Conservation (phyloP, 2,113 vertebrate genomes). For the Perca fluviatilis region DNA sequence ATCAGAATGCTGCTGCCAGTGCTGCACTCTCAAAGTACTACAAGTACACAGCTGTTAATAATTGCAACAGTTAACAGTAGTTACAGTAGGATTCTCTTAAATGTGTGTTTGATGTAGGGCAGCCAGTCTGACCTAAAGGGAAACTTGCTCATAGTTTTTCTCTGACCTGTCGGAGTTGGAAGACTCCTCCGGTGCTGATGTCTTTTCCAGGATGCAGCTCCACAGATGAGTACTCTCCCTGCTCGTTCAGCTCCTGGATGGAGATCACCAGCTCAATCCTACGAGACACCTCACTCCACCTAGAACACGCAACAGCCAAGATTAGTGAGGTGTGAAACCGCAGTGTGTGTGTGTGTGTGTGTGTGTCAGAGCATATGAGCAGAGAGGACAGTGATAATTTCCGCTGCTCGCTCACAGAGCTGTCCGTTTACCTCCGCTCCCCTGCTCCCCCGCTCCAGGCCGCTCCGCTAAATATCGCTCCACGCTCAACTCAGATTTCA, state of each 20-base stretch:
- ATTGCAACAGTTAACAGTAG: background rate
- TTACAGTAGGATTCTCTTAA: background rate
- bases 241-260: slow-evolving; percentile 95
- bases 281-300: slow-evolving; percentile 97
- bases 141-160: slow-evolving; percentile 11
- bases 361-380: too few relatives aligned
- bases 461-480: too few relatives aligned
- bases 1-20: slow-evolving; percentile 11
- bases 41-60: background rate
- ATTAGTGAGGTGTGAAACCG: slow-evolving; percentile 27
- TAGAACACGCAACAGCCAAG: slow-evolving; percentile 59
- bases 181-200: slow-evolving; percentile 95
- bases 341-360: background rate
- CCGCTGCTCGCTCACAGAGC: too few relatives aligned
- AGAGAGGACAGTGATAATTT: too few relatives aligned
- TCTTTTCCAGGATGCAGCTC: slow-evolving; percentile 94
- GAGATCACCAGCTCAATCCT: slow-evolving; percentile 94
- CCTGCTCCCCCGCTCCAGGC: too few relatives aligned
- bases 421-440: too few relatives aligned
- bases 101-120: slow-evolving; percentile 1
- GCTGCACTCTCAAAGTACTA: background rate
- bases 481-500: too few relatives aligned
- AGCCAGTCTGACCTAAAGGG: slow-evolving; percentile 4
- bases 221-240: slow-evolving; percentile 94
- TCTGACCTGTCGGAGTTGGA: slow-evolving; percentile 95